Evolutionary conservation across 2,797 vertebrate genomes (phyloP), one percentile per base, ranked within the genome.

Genomic region (Coreius guichenoti): DNA sequence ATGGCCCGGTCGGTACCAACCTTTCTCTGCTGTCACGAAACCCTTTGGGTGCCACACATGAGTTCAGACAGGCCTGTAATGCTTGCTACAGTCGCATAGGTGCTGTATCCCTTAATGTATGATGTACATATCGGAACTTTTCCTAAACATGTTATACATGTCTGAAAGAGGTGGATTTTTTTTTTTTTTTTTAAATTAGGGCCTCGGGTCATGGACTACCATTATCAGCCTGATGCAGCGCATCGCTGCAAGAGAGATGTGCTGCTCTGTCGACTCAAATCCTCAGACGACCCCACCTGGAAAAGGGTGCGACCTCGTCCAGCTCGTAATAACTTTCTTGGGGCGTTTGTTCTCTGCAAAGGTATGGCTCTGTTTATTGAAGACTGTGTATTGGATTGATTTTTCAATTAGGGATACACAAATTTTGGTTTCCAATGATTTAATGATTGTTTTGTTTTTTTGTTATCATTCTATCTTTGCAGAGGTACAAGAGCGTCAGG

Each of bases 401-500:
- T 13, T 61, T 43, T 43, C 4, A 43, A 0, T 43, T 16, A 17
- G 45, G n/a, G 70, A 47, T 49, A 16, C 8, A 49, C 14, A 58
- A 23, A 43, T 43, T 43, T 43, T 43, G 39, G 14, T 80, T 21
- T 47, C n/a, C 17, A 65, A 9, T 56, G 21, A 26, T 19, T 29
- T 5, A 19, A 49, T 58, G 26, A 61, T 58, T 47, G 9, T 49
- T 16, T 54, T 76, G 4, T 21, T 43, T 65, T 63, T 17, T 31
- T 17, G 6, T 65, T 7, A 65, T 9, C 5, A 8, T 26, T 39
- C 6, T 79, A 16, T 45, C 63, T 29, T 49, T 88, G 83, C 96
- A 99, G 98, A 99, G 95, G 98, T 99, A 87, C 97, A 97, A 94
- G 98, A 98, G 94, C 97, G 98, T 82, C 97, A 99, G 94, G 98